Conservation (phyloP, 2,888 invertebrate species). For the Eudasyphora cyanicolor region DNA sequence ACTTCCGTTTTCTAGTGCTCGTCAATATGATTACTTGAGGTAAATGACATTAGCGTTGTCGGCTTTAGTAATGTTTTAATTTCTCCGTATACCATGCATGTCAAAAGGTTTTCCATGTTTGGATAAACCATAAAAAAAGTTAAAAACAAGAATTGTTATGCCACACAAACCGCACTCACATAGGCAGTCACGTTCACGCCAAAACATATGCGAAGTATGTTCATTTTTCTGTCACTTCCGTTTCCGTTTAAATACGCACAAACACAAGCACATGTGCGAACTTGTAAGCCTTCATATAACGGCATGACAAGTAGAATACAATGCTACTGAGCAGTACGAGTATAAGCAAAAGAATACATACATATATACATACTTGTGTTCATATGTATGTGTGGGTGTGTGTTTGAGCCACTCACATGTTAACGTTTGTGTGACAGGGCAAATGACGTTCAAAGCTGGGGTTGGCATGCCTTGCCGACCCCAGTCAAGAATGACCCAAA, state of each 20-base stretch:
- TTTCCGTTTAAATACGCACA: slow-evolving; percentile 28
- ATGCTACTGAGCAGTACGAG: too few species aligned
- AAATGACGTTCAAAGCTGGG: too few species aligned
- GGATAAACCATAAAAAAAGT: neutral
- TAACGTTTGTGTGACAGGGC: neutral
- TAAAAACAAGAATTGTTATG: neutral
- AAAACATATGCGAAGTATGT: neutral
- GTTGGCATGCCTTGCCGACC: slow-evolving; percentile 39
- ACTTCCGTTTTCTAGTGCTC: neutral
- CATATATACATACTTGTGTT: neutral
- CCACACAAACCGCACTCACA: neutral
- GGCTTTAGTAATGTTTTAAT: neutral
- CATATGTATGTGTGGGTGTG: neutral
- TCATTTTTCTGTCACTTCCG: slow-evolving; percentile 44
- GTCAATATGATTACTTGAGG: neutral
- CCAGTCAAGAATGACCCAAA: slow-evolving; percentile 48
- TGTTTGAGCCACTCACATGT: neutral
- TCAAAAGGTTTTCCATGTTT: slow-evolving; percentile 17
- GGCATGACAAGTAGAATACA: neutral
- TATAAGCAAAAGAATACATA: neutral
- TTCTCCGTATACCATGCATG: neutral
- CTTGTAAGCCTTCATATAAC: neutral
- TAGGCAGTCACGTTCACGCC: neutral
- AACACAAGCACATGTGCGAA: neutral
- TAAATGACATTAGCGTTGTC: neutral